These are phyloP conservation scores for Aurelia coerulea DNA, from an alignment of 30 jellyfish, hydroid and myxozoan genomes.

Conservation along the genomic window DNA sequence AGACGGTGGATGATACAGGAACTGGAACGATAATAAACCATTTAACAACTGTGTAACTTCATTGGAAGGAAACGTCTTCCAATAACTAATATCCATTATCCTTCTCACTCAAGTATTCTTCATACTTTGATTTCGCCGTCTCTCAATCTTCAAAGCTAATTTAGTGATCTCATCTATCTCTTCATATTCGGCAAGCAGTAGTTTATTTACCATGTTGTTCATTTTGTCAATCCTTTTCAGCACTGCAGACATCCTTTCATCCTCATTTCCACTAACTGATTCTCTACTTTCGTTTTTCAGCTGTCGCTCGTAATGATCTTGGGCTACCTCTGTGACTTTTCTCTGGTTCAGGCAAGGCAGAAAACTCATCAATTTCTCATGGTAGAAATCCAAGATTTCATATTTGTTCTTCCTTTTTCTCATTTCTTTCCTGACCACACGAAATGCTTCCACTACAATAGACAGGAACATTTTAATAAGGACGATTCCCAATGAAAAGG, in stretches of 20 bases:
- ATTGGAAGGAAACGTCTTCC: too few relatives aligned
- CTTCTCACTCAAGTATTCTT: too few relatives aligned
- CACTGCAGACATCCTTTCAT: background rate
- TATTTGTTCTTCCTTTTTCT: slow-evolving; percentile 56
- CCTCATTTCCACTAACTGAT: too few relatives aligned
- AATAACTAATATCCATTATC: too few relatives aligned
- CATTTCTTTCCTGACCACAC: slow-evolving; percentile 43
- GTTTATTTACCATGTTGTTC: slow-evolving; percentile 3
- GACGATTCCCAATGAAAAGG: slow-evolving; percentile 46
- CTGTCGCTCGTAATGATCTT: slow-evolving; percentile 3
- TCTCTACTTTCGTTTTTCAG: background rate
- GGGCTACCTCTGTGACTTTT: background rate
- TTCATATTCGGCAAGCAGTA: slow-evolving; percentile 23
- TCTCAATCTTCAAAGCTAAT: background rate
- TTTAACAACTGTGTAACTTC: too few relatives aligned
- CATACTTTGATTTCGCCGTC: too few relatives aligned
- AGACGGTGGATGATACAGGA: too few relatives aligned
- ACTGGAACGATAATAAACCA: too few relatives aligned
- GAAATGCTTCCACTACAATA: slow-evolving; percentile 74
- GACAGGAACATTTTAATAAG: slow-evolving; percentile 76
- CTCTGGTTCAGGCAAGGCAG: slow-evolving; percentile 45
- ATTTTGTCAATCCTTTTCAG: slow-evolving; percentile 28
- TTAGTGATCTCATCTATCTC: slow-evolving; percentile 15
- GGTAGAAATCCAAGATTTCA: slow-evolving; percentile 65
- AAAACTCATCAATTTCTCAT: slow-evolving; percentile 10